phyloP scores from a whole-genome alignment of 1,140 invertebrate genomes.

The Drosophila sucinea region DNA sequence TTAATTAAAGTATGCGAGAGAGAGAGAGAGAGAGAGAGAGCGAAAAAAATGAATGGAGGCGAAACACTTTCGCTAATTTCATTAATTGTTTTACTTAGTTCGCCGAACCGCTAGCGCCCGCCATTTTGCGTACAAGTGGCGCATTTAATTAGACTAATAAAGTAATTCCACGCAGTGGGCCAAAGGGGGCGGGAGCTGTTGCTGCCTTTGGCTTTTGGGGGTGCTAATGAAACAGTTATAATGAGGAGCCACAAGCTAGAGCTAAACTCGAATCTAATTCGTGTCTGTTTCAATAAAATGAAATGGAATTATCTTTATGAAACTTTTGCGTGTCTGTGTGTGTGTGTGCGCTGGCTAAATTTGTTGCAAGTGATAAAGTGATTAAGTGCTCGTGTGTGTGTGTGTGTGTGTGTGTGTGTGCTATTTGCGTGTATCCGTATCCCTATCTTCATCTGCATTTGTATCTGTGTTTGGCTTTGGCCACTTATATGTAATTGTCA shows the following conservation, averaged over 20 bases:
- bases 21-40: slow-evolving; percentile 8
- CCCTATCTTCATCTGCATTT: neutral
- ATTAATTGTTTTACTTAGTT: slow-evolving; percentile 68
- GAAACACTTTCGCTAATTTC: slow-evolving; percentile 66
- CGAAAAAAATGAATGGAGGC: slow-evolving; percentile 5
- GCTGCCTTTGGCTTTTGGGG: neutral
- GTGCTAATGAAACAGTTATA: slow-evolving; percentile 76
- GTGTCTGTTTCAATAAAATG: slow-evolving; percentile 61
- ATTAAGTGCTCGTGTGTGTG: slow-evolving; percentile 39
- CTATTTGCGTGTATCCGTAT: neutral
- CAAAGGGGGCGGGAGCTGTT: slow-evolving; percentile 33
- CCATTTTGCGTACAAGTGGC: slow-evolving; percentile 69
- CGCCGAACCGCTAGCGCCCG: slow-evolving; percentile 27
- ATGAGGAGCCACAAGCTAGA: slow-evolving; percentile 48
- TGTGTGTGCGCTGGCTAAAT: slow-evolving; percentile 30
- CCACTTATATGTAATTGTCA: slow-evolving; percentile 32
- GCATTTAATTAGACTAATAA: slow-evolving; percentile 80
- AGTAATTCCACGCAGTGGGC: slow-evolving; percentile 64
- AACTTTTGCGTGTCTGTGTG: slow-evolving; percentile 25
- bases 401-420: slow-evolving; percentile 3
- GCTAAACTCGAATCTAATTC: slow-evolving; percentile 29
- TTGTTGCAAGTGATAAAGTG: slow-evolving; percentile 63
- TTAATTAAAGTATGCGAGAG: slow-evolving; percentile 32
- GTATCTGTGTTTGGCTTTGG: slow-evolving; percentile 11
- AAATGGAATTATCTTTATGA: slow-evolving; percentile 53